phyloP scores from a whole-genome alignment of 1,140 invertebrate genomes.

The Mesaphorura yosii region DNA sequence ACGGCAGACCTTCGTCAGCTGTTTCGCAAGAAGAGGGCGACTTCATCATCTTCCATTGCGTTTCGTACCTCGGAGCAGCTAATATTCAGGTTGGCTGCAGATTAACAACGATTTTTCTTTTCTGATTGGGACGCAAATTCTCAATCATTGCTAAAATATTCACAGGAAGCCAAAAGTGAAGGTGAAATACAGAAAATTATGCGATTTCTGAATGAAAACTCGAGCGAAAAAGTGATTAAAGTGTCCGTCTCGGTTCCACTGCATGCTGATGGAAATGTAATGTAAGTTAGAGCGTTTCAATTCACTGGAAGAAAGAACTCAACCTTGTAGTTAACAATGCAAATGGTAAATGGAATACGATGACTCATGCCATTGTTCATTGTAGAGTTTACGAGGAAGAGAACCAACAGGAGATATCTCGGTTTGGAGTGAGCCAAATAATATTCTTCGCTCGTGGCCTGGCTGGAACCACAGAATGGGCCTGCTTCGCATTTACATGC shows the following conservation, averaged over 20 bases:
- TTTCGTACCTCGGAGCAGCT: conserved; percentile 87
- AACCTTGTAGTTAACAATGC: too few species aligned
- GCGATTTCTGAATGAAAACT: conserved; percentile 68
- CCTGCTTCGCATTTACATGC: conserved; percentile 96
- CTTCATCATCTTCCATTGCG: conserved; percentile 80
- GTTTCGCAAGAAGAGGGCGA: conserved; percentile 59
- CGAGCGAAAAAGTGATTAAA: conserved; percentile 52
- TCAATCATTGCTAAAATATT: not conserved
- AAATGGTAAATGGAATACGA: too few species aligned
- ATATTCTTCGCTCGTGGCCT: conserved; percentile 87
- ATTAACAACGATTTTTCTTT: not conserved
- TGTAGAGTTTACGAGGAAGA: conserved; percentile 72
- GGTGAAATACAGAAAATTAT: conserved; percentile 92
- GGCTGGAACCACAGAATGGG: conserved; percentile 64
- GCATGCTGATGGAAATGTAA: conserved; percentile 57
- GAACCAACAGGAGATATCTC: conserved; percentile 68
- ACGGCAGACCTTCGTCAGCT: too few species aligned
- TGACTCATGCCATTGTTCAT: not conserved
- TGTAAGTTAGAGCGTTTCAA: conserved; percentile 36
- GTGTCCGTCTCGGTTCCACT: conserved; percentile 82
- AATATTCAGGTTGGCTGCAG: conserved; percentile 56
- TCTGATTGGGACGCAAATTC: not conserved
- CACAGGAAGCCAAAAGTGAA: conserved; percentile 68
- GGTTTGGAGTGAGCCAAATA: conserved; percentile 84
- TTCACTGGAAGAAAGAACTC: conserved; percentile 47